A percentile compares a stretch with the other conserved stretches of the same genome.
These are phyloP conservation scores for Branchinecta lynchi DNA, from an alignment of 1,140 invertebrate genomes.

Conservation along the genomic window DNA sequence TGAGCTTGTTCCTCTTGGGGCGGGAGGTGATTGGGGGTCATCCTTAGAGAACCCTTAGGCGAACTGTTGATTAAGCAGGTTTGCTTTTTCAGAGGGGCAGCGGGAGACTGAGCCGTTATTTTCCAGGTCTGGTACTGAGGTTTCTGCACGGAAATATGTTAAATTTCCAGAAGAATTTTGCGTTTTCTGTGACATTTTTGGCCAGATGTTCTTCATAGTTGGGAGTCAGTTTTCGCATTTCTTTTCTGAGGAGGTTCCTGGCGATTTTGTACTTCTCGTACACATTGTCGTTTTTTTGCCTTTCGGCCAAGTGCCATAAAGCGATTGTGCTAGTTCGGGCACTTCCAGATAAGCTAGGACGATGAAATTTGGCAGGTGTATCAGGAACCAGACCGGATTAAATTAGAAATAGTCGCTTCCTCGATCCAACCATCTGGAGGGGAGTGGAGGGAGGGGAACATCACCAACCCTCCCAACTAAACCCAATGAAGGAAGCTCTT, in stretches of 20 bases:
- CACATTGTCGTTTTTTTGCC: too few species aligned
- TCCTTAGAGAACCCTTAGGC: not conserved
- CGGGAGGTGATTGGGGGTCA: not conserved
- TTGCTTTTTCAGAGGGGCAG: not conserved
- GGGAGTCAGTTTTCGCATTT: not conserved
- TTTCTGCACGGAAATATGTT: not conserved
- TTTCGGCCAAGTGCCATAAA: too few species aligned
- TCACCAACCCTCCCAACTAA: too few species aligned
- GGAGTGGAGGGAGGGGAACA: too few species aligned
- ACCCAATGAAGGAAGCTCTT: too few species aligned
- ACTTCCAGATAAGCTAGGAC: too few species aligned
- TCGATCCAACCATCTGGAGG: too few species aligned
- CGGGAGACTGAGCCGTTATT: not conserved
- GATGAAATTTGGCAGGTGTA: too few species aligned
- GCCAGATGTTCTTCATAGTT: conserved; percentile 4
- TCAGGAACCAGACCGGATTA: too few species aligned
- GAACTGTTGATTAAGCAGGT: not conserved
- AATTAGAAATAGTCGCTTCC: too few species aligned
- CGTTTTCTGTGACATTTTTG: not conserved
- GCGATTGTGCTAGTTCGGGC: too few species aligned
- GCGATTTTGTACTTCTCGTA: not conserved
- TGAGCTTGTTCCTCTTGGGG: not conserved
- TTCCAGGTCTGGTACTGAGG: conserved; percentile 1
- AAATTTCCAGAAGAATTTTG: not conserved
- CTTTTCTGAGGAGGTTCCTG: conserved; percentile 11